Evolutionary conservation across 2,113 vertebrate genomes (phyloP).

Genomic region (Chaetorhynchus papuensis): DNA sequence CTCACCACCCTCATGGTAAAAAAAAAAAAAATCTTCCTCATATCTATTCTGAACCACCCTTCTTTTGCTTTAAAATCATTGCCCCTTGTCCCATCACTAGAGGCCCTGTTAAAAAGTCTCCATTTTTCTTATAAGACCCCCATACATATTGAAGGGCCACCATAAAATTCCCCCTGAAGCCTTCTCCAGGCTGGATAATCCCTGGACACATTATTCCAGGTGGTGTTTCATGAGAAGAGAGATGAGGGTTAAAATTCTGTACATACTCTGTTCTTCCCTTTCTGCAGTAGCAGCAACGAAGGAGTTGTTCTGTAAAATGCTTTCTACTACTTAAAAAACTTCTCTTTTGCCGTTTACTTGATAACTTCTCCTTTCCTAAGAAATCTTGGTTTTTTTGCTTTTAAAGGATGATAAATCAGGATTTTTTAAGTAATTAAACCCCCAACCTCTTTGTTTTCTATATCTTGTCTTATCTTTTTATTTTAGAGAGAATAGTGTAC

Average conservation of each 20-base stretch:
- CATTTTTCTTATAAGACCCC: neutral
- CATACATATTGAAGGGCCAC: rapidly evolving
- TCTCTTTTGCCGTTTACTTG: neutral
- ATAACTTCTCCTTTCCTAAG: neutral
- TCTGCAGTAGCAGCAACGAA: neutral
- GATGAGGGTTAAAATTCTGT: neutral
- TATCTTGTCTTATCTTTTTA: neutral
- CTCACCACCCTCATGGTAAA: neutral
- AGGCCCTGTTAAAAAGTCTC: neutral
- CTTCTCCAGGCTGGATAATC: neutral
- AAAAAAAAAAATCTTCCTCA: neutral
- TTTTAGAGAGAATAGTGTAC: neutral
- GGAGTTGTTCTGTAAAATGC: neutral
- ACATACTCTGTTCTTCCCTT: neutral
- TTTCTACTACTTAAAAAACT: neutral
- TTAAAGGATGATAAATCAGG: neutral
- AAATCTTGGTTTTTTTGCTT: conserved; percentile 10
- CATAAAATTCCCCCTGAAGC: neutral
- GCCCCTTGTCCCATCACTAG: neutral
- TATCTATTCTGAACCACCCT: neutral
- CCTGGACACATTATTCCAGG: neutral
- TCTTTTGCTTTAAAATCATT: neutral
- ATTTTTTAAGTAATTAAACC: neutral
- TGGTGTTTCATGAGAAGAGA: neutral
- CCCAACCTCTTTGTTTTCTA: neutral